Evolutionary conservation across 2,888 invertebrate genomes (phyloP).

Genomic region (Ectemnius continuus): DNA sequence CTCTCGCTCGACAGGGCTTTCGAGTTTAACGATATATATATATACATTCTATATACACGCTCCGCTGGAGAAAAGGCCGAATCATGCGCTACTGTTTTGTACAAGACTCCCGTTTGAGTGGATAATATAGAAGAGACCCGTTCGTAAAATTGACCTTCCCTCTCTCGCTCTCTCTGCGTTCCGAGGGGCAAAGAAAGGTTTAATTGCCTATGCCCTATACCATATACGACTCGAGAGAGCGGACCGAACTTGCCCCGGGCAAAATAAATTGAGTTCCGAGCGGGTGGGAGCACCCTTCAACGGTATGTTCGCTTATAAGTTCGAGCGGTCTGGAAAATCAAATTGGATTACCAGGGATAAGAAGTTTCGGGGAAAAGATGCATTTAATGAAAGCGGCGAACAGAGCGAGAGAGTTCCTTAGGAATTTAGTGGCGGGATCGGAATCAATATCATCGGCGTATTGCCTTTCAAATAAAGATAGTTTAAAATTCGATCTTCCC

Average conservation of each 20-base stretch:
- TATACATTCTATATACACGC: too few relatives aligned
- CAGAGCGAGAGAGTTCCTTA: slow-evolving; percentile 28
- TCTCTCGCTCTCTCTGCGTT: too few relatives aligned
- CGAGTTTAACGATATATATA: too few relatives aligned
- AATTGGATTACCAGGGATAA: slow-evolving; percentile 37
- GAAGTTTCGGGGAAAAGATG: slow-evolving; percentile 39
- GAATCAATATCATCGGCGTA: slow-evolving; percentile 51
- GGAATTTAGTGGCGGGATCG: slow-evolving; percentile 36
- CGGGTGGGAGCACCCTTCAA: slow-evolving; percentile 1
- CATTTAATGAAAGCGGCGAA: slow-evolving; percentile 44
- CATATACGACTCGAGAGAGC: not conserved
- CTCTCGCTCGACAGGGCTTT: not conserved
- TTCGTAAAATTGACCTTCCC: too few relatives aligned
- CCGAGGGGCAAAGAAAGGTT: not conserved
- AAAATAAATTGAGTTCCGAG: slow-evolving; percentile 23
- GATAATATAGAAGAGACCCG: too few relatives aligned
- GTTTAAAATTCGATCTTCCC: slow-evolving; percentile 39
- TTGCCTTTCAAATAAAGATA: slow-evolving; percentile 46
- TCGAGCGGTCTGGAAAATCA: slow-evolving; percentile 25
- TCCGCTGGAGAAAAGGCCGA: too few relatives aligned
- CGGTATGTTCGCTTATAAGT: slow-evolving; percentile 12
- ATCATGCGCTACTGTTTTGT: too few relatives aligned
- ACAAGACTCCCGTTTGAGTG: too few relatives aligned
- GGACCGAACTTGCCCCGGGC: slow-evolving; percentile 18
- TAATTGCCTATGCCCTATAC: not conserved